Percentiles rank a stretch among this genome's conserved stretches.
phyloP scores from a whole-genome alignment of 2,113 vertebrate genomes.

The Malaclemys terrapin region DNA sequence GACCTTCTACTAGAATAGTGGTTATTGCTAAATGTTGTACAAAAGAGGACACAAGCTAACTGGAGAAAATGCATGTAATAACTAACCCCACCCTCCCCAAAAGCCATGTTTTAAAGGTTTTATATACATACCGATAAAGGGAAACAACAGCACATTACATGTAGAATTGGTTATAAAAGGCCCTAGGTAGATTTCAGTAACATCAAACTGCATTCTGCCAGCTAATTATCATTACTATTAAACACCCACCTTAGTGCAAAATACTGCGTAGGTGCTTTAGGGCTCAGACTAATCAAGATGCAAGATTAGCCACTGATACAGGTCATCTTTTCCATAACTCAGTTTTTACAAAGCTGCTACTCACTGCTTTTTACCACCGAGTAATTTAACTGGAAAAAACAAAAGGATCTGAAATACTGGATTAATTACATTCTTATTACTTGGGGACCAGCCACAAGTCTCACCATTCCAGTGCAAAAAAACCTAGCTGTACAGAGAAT shows the following conservation, averaged over 20 bases:
- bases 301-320: conserved; percentile 55
- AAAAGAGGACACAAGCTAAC: not conserved
- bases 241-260: conserved; percentile 45
- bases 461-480: not conserved
- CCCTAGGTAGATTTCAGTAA: not conserved
- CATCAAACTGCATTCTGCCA: conserved; percentile 22
- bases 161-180: not conserved
- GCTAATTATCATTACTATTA: conserved; percentile 56
- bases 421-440: not conserved
- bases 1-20: not conserved
- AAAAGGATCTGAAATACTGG: not conserved
- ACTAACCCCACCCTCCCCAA: not conserved
- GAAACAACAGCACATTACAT: not conserved
- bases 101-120: not conserved
- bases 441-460: not conserved
- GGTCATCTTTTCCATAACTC: conserved; percentile 45
- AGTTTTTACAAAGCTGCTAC: not conserved
- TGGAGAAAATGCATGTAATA: not conserved
- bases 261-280: conserved; percentile 67
- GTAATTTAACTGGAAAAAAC: conserved; percentile 2
- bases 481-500: not conserved
- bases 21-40: not conserved
- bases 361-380: not conserved
- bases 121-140: not conserved
- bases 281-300: conserved; percentile 68